Conservation (phyloP, 2,888 invertebrate species). For the Chalcis sispes region DNA sequence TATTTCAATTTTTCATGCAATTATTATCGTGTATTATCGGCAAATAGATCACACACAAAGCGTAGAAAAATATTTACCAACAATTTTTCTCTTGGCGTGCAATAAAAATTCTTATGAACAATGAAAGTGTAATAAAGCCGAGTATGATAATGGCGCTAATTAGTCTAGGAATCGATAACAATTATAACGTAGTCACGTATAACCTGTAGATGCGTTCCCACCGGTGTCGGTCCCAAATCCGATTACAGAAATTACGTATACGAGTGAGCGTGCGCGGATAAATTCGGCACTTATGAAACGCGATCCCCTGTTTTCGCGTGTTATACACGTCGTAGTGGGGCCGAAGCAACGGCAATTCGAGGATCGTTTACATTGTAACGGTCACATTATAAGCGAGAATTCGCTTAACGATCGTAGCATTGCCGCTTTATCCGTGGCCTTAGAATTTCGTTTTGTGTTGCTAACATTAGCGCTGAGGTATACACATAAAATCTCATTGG, state of each 20-base stretch:
- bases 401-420: constrained; percentile 1
- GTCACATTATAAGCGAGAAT: not conserved
- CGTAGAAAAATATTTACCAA: not conserved
- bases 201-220: constrained; percentile 2
- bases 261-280: constrained; percentile 10
- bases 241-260: constrained; percentile 42
- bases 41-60: too few species aligned
- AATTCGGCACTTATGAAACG: constrained; percentile 43
- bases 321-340: not conserved
- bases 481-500: too few species aligned
- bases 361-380: not conserved
- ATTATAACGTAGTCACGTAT: not conserved
- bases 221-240: constrained; percentile 38
- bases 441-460: not conserved
- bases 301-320: constrained; percentile 15
- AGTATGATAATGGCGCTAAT: constrained; percentile 5
- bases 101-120: not conserved
- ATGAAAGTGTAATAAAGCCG: constrained; percentile 10
- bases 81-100: constrained; percentile 1
- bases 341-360: too few species aligned
- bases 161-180: not conserved
- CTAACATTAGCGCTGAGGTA: not conserved
- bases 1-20: too few species aligned
- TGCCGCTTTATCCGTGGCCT: not conserved
- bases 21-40: too few species aligned